phyloP scores from a whole-genome alignment of 2,113 vertebrate genomes.

The Nothocercus julius region DNA sequence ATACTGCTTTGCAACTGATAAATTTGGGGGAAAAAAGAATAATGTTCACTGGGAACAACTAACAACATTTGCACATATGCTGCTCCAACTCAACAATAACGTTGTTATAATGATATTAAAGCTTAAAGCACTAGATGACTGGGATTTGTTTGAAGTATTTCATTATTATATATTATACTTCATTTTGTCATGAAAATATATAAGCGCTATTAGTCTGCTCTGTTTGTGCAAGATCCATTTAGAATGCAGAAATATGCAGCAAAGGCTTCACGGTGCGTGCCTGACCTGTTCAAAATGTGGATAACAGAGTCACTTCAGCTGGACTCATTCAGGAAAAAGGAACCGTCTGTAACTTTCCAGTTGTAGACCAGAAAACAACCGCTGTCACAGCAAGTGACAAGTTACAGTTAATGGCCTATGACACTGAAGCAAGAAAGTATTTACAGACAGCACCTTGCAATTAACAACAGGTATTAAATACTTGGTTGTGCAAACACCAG shows the following conservation, averaged over 20 bases:
- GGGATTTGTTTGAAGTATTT: not conserved
- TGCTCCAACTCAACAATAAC: not conserved
- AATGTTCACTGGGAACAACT: not conserved
- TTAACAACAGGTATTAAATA: not conserved
- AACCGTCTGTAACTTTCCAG: not conserved
- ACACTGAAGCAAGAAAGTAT: not conserved
- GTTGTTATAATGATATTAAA: not conserved
- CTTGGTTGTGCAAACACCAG: not conserved
- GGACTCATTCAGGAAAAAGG: not conserved
- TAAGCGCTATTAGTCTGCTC: not conserved
- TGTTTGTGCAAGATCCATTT: not conserved
- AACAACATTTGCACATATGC: not conserved
- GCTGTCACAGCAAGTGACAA: not conserved
- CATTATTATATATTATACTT: not conserved
- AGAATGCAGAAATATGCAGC: not conserved
- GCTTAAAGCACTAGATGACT: not conserved
- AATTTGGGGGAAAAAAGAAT: not conserved
- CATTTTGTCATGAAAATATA: not conserved
- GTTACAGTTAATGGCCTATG: not conserved
- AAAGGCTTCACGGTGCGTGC: not conserved
- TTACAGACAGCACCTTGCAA: not conserved
- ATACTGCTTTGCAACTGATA: not conserved
- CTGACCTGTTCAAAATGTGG: not conserved
- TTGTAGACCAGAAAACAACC: not conserved
- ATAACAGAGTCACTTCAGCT: not conserved